Base-by-base conservation (phyloP, 2,797 vertebrate species). In the Acrocephalus scirpaceus region DNA sequence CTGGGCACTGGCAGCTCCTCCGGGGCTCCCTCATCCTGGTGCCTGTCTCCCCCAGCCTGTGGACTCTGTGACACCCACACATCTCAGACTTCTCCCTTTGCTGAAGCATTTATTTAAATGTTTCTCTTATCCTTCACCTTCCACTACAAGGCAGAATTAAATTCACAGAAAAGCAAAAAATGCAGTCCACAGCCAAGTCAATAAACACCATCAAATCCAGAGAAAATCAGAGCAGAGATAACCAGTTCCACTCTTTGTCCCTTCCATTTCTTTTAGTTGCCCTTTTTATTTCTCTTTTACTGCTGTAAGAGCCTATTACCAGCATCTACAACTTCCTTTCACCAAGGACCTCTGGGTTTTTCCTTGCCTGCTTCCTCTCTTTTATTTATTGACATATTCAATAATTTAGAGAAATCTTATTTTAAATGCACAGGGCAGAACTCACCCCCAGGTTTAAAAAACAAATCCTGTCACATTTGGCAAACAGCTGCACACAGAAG, bases 351-450 rank as follows among this genome's bases (percentile, higher is more conserved):
- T 73, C 88, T 81, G 86, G 84, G 94, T 95, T 97, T 96, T 94
- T 90, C 67, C 92, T 72, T 80, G 93, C 72, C 62, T 90, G 65
- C 58, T 92, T 97, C 69, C 82, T 69, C 82, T 87, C 75, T 86
- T 94, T 96, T 95, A 95, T 92, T 97, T 92, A 95, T 78, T 87
- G 88, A 94, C 85, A 94, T 73, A 66, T 94, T 97, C 94, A 96
- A 97, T 97, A 97, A 97, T 96, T 96, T 93, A 96, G 80, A 92
- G 92, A 94, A 93, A 95, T 81, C 67, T 76, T 88, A 86, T 94
- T 96, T 93, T 97, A 96, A 95, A 96, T 79, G 86, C 86, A 84
- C 64, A 84, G 88, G 89, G 83, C 91, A 97, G 94, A 95, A 94
- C 91, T 96, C 14, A 47, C 94, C 92, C 88, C 79, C 77, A 92